Evolutionary conservation across 1,140 invertebrate genomes (phyloP), one percentile per base, ranked within the genome.

Genomic region (Branchinecta lynchi): DNA sequence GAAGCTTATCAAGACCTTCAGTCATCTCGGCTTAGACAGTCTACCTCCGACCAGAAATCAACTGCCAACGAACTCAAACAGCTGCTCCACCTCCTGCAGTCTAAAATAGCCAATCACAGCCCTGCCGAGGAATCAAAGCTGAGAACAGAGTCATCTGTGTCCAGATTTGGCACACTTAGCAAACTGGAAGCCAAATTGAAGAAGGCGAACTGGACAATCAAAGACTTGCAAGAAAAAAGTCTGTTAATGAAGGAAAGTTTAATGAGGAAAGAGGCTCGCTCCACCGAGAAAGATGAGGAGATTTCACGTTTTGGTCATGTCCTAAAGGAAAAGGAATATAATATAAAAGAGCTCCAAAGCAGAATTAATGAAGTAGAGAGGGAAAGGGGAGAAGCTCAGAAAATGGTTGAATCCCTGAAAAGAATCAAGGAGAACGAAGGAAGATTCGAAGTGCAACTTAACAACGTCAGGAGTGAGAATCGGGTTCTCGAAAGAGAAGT

Each of bases 281-380:
- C 69, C 51, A 21, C 43, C 0, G 71, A 71, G 45, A 66, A 45
- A 9, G 65, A 69, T 7, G 65, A 69, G 69, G 32, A 45, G 68
- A 65, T 44, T 8, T 45, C 65, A 9, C 71, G 69, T 43, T 68
- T 71, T 43, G 71, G 69, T 21, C 69, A 69, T 65, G 69, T 69
- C 51, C 17, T 69, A n/a, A 71, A 70, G 44, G 71, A 71, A 51
- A 69, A 71, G 45, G 45, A 69, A 17, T 71, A 45, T 65, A 44
- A 44, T 2, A 45, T 45, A n/a, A 65, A 68, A 12, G 71, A 69
- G 51, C 43, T 43, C 46, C 43, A 69, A 21, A 66, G 69, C 68
- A 68, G 43, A 10, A 12, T 67, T n/a, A 66, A 69, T 32, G 68
- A 69, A 32, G 15, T 66, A 17, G 46, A 71, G 32, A 68, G 66